Percentiles rank a stretch among this genome's conserved stretches.
phyloP scores from a whole-genome alignment of 2,797 vertebrate species.

The Pseudopleuronectes americanus region DNA sequence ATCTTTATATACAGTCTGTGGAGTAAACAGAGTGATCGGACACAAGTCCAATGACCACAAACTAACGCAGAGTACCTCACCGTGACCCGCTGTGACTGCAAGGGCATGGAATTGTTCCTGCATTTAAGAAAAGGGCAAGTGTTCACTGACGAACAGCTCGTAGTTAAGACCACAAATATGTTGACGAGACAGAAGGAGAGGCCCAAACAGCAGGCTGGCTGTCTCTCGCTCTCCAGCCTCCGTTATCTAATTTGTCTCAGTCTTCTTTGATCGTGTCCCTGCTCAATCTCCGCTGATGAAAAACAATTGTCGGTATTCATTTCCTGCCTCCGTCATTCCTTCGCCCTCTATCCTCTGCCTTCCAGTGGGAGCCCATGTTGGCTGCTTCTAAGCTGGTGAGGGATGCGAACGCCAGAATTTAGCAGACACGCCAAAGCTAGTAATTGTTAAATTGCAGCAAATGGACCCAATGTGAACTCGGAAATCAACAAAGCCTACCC shows the following conservation, averaged over 20 bases:
- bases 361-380: constrained; percentile 63
- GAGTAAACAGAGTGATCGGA: background rate
- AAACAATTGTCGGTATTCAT: constrained; percentile 70
- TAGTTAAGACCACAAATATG: constrained; percentile 37
- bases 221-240: constrained; percentile 38
- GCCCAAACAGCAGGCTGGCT: constrained; percentile 20
- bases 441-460: constrained; percentile 75
- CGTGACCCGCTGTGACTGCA: background rate
- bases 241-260: constrained; percentile 62
- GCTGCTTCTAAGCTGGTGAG: constrained; percentile 54
- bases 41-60: background rate
- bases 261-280: constrained; percentile 57
- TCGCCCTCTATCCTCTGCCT: constrained; percentile 35
- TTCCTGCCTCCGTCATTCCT: constrained; percentile 50
- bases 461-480: constrained; percentile 72
- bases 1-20: too few relatives aligned
- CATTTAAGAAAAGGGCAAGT: background rate
- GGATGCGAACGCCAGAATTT: constrained; percentile 63
- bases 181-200: constrained; percentile 30
- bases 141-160: constrained; percentile 11
- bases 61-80: background rate
- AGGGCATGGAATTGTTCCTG: background rate
- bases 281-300: constrained; percentile 63
- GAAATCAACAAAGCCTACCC: constrained; percentile 66
- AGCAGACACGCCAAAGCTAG: constrained; percentile 65